A percentile compares a stretch with the other conserved stretches of the same genome.
Conservation (phyloP, 2,113 vertebrate species). For the Gulo gulo region DNA sequence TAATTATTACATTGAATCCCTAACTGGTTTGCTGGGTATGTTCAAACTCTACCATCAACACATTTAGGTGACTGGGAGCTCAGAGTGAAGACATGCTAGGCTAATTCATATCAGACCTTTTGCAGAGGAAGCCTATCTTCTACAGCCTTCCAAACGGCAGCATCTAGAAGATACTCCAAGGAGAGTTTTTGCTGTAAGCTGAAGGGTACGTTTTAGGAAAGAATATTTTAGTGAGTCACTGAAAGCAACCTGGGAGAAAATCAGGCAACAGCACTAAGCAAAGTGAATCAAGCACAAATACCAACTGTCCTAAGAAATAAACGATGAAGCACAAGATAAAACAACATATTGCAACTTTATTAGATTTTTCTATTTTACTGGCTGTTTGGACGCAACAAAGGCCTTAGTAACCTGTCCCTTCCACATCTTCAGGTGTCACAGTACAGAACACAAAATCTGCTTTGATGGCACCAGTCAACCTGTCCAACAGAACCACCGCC, state of each 20-base stretch:
- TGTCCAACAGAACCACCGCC: background rate
- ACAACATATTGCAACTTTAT: conserved; percentile 15
- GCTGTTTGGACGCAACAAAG: background rate
- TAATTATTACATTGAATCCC: background rate
- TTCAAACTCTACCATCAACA: background rate
- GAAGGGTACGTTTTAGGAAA: background rate
- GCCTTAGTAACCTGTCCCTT: background rate
- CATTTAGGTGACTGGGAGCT: background rate
- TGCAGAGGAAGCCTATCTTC: background rate
- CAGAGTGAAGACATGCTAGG: background rate
- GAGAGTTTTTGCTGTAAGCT: background rate
- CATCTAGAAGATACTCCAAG: background rate
- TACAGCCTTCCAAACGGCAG: background rate
- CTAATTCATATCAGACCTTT: background rate
- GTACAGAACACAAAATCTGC: background rate
- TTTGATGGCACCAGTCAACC: background rate
- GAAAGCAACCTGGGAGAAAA: background rate
- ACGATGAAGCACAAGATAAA: conserved; percentile 25
- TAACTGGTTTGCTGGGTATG: background rate
- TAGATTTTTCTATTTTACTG: conserved; percentile 17
- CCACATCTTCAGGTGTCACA: background rate
- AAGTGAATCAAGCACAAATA: background rate
- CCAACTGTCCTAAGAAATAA: background rate
- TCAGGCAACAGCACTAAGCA: background rate
- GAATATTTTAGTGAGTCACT: background rate